Evolutionary conservation across 2,797 vertebrate species (phyloP).

Genomic region (Carduelis carduelis): DNA sequence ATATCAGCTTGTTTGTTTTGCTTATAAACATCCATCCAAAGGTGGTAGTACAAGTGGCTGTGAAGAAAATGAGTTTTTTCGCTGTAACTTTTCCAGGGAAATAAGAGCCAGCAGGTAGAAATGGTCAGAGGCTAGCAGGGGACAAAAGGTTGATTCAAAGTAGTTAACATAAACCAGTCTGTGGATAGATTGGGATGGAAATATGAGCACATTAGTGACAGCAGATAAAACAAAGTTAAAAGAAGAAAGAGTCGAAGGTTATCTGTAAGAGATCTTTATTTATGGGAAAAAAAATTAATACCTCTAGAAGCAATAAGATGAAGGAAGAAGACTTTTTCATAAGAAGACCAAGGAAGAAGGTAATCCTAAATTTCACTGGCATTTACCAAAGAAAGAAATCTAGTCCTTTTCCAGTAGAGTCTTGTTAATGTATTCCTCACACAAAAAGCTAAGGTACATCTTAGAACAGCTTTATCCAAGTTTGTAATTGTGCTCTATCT

Average conservation of each 20-base stretch:
- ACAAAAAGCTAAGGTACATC: neutral
- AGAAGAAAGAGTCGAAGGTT: neutral
- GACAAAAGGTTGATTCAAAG: neutral
- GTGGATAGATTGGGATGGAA: neutral
- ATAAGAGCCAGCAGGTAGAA: neutral
- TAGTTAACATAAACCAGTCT: neutral
- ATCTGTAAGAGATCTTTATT: neutral
- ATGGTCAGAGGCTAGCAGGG: neutral
- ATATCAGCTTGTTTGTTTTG: conserved; percentile 5
- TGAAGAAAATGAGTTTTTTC: conserved; percentile 3
- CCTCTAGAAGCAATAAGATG: neutral
- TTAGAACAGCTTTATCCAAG: neutral
- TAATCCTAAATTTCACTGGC: neutral
- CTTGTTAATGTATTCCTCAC: neutral
- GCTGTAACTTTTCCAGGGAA: neutral
- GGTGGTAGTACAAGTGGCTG: neutral
- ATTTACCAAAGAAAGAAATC: neutral
- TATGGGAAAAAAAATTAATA: neutral
- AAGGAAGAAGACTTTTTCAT: neutral
- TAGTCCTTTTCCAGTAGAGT: neutral
- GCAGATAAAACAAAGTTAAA: neutral
- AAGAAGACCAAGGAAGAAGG: neutral
- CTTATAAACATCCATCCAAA: neutral
- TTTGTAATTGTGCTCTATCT: neutral
- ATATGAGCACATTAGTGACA: neutral